A percentile compares a stretch with the other conserved stretches of the same genome.
Conservation (phyloP, 2,888 invertebrate species). For the Homarus gammarus region DNA sequence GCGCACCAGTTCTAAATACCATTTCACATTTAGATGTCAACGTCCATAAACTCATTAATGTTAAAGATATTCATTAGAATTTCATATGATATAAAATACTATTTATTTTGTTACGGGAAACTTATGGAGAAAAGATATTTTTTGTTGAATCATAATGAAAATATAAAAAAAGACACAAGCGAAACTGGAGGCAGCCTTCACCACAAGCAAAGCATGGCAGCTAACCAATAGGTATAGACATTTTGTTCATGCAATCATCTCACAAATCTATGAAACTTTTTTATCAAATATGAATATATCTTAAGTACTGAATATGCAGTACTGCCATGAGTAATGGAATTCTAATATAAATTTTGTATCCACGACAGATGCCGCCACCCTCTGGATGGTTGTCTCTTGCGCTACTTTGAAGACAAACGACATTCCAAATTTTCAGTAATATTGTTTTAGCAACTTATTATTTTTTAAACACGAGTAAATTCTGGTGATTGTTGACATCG, state of each 20-base stretch:
- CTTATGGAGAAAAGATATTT: not conserved
- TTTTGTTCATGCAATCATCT: not conserved
- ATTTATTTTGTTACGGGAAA: not conserved
- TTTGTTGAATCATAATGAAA: not conserved
- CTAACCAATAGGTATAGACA: not conserved
- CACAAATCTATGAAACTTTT: not conserved
- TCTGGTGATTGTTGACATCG: not conserved
- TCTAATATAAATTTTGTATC: not conserved
- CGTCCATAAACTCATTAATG: not conserved
- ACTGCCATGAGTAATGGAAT: not conserved
- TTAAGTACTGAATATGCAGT: not conserved
- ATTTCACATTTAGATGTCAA: not conserved
- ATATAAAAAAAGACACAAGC: not conserved
- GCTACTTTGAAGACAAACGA: not conserved
- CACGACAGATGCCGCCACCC: not conserved
- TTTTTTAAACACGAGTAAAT: not conserved
- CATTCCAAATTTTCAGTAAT: not conserved
- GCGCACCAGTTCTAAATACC: constrained; percentile 12
- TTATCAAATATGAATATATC: not conserved
- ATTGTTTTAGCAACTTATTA: not conserved
- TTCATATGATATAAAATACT: not conserved
- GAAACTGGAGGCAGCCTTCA: not conserved
- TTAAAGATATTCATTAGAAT: not conserved
- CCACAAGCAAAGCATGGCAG: not conserved
- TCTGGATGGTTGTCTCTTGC: not conserved